phyloP scores from a whole-genome alignment of 2,113 vertebrate species.

The Megaceryle maxima region DNA sequence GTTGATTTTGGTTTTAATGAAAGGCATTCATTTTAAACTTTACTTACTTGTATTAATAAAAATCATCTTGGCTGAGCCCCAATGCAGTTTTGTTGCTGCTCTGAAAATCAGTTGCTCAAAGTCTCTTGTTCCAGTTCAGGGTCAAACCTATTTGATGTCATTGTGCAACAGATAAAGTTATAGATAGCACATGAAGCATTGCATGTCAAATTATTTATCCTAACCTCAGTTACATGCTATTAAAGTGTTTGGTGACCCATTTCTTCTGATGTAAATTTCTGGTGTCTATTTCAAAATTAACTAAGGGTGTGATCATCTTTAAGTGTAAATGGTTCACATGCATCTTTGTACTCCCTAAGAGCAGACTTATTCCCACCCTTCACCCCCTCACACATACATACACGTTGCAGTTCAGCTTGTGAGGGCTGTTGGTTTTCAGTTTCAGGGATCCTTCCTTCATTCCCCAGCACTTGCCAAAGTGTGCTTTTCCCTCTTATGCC shows the following conservation, averaged over 20 bases:
- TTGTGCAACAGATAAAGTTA: neutral
- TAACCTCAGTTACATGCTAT: neutral
- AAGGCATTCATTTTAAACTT: neutral
- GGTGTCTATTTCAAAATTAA: neutral
- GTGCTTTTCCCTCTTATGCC: neutral
- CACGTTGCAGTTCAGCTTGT: neutral
- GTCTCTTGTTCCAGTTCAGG: neutral
- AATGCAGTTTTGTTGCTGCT: neutral
- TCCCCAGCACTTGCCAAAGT: neutral
- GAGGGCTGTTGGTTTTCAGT: fast-evolving
- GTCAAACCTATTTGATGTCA: neutral
- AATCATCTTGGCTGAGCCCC: neutral
- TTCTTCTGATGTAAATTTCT: neutral
- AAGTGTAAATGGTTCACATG: neutral
- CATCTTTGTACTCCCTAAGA: neutral
- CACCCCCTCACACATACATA: neutral
- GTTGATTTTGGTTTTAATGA: neutral
- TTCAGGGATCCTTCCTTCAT: neutral
- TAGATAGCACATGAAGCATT: neutral
- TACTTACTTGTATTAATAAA: neutral
- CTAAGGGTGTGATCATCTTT: neutral
- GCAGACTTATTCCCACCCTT: neutral
- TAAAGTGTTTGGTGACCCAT: neutral
- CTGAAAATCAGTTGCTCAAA: neutral
- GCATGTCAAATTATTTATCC: neutral